phyloP scores from a whole-genome alignment of 2,113 vertebrate species.

The Chunga burmeisteri region DNA sequence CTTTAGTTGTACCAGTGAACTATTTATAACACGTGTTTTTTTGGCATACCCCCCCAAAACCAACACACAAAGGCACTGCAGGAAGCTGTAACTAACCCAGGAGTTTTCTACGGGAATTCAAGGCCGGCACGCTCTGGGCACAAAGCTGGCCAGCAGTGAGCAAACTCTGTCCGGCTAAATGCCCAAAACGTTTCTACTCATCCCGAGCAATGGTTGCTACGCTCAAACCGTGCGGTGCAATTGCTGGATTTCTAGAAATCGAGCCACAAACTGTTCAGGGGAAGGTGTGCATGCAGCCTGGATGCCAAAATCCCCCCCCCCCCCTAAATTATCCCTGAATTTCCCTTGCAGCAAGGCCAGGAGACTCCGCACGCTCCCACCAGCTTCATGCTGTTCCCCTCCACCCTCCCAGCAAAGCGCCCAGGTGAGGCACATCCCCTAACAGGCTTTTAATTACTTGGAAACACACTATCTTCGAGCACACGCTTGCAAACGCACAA shows the following conservation, averaged over 20 bases:
- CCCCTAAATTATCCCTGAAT: neutral
- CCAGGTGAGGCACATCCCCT: neutral
- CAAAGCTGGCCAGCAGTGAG: neutral
- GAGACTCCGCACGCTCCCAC: neutral
- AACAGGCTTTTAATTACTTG: neutral
- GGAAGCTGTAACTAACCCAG: neutral
- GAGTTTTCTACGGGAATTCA: neutral
- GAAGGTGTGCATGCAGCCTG: accelerated
- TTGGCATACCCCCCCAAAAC: neutral
- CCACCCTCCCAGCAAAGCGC: neutral
- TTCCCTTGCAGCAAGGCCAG: neutral
- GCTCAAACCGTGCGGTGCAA: accelerated
- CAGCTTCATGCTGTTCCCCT: neutral
- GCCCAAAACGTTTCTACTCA: neutral
- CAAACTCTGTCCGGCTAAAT: accelerated
- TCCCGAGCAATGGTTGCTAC: neutral
- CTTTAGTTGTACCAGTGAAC: neutral
- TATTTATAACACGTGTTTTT: neutral
- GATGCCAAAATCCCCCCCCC: neutral
- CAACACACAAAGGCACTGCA: neutral
- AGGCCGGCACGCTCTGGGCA: neutral
- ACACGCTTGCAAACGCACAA: neutral
- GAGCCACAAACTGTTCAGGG: neutral
- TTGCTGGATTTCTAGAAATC: neutral
- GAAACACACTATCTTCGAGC: neutral